Percentiles rank a stretch among this genome's conserved stretches.
Conservation (phyloP, 2,888 invertebrate genomes). For the Zelleria hepariella region DNA sequence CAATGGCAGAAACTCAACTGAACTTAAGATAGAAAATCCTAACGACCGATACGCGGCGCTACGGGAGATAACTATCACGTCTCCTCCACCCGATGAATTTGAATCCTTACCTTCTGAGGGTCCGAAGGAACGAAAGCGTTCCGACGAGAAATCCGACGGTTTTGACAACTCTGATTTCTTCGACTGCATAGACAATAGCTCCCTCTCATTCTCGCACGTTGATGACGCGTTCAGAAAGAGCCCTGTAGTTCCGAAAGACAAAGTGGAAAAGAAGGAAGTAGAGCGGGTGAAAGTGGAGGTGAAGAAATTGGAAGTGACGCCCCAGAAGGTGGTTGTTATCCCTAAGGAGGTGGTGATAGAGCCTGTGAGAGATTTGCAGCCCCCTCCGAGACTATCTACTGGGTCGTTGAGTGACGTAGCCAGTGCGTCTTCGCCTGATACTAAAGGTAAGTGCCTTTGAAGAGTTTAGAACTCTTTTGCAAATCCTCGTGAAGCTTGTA, state of each 20-base stretch:
- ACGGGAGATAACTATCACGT: constrained; percentile 79
- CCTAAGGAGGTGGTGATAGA: constrained; percentile 5
- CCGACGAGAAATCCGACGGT: constrained; percentile 66
- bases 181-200: constrained; percentile 67
- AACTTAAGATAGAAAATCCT: constrained; percentile 47
- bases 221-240: constrained; percentile 67
- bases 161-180: constrained; percentile 68
- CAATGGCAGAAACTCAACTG: constrained; percentile 40
- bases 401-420: constrained; percentile 75
- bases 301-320: constrained; percentile 26
- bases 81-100: constrained; percentile 70
- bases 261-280: constrained; percentile 49
- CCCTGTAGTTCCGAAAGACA: constrained; percentile 34
- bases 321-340: constrained; percentile 23
- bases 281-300: constrained; percentile 41
- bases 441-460: constrained; percentile 59
- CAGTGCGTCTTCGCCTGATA: constrained; percentile 77
- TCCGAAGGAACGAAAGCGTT: constrained; percentile 64
- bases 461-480: background rate
- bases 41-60: constrained; percentile 86
- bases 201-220: constrained; percentile 61
- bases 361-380: constrained; percentile 27
- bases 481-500: background rate
- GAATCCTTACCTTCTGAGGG: constrained; percentile 59
- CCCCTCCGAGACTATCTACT: constrained; percentile 69